Evolutionary conservation across 2,888 invertebrate genomes (phyloP).

Genomic region (Xylophagus ater): DNA sequence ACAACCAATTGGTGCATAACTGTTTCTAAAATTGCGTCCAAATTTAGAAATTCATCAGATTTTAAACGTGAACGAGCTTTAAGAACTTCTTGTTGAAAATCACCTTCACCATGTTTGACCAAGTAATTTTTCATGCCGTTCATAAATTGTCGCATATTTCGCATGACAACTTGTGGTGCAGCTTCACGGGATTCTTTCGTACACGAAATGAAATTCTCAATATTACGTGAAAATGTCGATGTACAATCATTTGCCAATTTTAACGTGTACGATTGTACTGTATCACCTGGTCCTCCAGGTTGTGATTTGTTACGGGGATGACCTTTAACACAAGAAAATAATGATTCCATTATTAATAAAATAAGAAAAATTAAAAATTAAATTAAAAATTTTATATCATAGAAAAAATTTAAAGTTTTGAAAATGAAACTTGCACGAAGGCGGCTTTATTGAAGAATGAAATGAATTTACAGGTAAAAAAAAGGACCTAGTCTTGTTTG

Average conservation of each 20-base stretch:
- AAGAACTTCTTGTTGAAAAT: slow-evolving; percentile 84
- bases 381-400: no score
- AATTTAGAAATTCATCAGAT: slow-evolving; percentile 83
- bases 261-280: slow-evolving; percentile 65
- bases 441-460: no score
- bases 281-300: slow-evolving; percentile 54
- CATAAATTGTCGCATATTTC: slow-evolving; percentile 93
- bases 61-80: slow-evolving; percentile 51
- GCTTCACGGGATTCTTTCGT: slow-evolving; percentile 82
- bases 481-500: no score
- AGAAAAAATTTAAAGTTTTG: no score
- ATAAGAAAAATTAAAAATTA: neutral
- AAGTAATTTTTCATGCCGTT: slow-evolving; percentile 97
- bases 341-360: neutral
- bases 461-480: neutral
- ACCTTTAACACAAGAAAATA: slow-evolving; percentile 43
- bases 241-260: slow-evolving; percentile 71
- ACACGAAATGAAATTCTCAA: slow-evolving; percentile 87
- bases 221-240: slow-evolving; percentile 85
- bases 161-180: slow-evolving; percentile 78
- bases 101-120: slow-evolving; percentile 89
- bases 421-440: no score
- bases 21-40: slow-evolving; percentile 89
- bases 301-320: slow-evolving; percentile 53
- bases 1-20: slow-evolving; percentile 89